Conservation (phyloP, 2,113 vertebrate species). For the Oreochromis tanganicae region DNA sequence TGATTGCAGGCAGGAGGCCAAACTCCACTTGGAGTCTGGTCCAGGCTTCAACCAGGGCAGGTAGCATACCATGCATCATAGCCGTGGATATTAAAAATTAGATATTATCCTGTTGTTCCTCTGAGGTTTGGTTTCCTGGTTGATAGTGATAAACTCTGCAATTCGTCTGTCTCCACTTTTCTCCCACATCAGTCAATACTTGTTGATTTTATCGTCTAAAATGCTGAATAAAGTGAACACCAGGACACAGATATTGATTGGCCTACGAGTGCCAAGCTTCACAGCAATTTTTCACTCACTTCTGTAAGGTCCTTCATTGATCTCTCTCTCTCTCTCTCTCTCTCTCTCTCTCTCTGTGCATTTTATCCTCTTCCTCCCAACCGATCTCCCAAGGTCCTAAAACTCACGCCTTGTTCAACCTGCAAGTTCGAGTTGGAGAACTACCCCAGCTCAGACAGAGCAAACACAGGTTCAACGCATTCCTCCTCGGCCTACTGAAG, state of each 20-base stretch:
- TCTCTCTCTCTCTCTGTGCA: background rate
- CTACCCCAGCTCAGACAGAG: constrained; percentile 80
- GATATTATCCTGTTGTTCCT: background rate
- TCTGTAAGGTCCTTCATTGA: background rate
- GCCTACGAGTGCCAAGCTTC: constrained; percentile 8
- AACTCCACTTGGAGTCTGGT: constrained; percentile 90
- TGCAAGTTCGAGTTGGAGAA: constrained; percentile 79
- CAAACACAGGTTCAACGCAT: constrained; percentile 89
- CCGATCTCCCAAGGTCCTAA: constrained; percentile 68
- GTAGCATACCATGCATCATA: constrained; percentile 49
- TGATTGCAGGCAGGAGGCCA: constrained; percentile 87
- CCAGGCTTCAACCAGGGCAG: constrained; percentile 84
- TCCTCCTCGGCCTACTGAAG: constrained; percentile 92
- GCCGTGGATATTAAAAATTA: background rate
- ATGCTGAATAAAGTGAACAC: constrained; percentile 29
- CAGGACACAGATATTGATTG: constrained; percentile 28
- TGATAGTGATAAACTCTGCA: background rate
- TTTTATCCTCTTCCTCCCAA: background rate
- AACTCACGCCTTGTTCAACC: constrained; percentile 70
- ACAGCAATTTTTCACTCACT: background rate
- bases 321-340: background rate
- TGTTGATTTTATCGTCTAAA: constrained; percentile 20
- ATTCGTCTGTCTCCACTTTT: background rate
- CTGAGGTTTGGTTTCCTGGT: background rate
- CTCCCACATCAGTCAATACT: background rate